A percentile compares a stretch with the other conserved stretches of the same genome.
These are phyloP conservation scores for Brassicogethes aeneus DNA, from an alignment of 2,888 invertebrate genomes.

Conservation along the genomic window DNA sequence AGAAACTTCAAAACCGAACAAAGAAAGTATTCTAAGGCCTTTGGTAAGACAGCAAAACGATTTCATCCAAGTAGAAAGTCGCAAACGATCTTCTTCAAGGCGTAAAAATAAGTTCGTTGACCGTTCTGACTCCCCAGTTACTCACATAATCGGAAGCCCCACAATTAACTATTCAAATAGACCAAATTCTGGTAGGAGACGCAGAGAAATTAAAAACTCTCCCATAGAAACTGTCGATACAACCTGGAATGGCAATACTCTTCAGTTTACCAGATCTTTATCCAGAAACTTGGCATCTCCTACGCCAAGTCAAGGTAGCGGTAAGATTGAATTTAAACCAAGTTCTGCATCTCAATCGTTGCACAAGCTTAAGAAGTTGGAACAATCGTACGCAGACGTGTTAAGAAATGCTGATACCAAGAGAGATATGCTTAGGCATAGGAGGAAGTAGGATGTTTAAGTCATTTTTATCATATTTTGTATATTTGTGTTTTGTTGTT, in stretches of 20 bases:
- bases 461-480: no score
- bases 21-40: constrained; percentile 52
- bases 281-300: constrained; percentile 43
- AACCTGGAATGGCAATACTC: constrained; percentile 63
- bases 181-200: constrained; percentile 37
- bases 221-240: constrained; percentile 19
- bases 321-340: constrained; percentile 46
- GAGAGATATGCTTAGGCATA: constrained; percentile 19
- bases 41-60: constrained; percentile 67
- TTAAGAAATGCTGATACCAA: constrained; percentile 58
- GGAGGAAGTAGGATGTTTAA: constrained; percentile 23
- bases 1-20: constrained; percentile 32
- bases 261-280: constrained; percentile 56
- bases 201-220: constrained; percentile 48
- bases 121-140: constrained; percentile 60
- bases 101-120: constrained; percentile 54
- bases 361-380: constrained; percentile 69
- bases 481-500: no score
- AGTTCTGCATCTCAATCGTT: constrained; percentile 77
- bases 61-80: constrained; percentile 57
- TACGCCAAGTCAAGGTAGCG: constrained; percentile 47
- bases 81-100: constrained; percentile 57
- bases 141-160: constrained; percentile 51
- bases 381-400: constrained; percentile 79
- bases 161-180: constrained; percentile 53